Conservation (phyloP, 2,113 vertebrate species). For the Seriola rivoliana region DNA sequence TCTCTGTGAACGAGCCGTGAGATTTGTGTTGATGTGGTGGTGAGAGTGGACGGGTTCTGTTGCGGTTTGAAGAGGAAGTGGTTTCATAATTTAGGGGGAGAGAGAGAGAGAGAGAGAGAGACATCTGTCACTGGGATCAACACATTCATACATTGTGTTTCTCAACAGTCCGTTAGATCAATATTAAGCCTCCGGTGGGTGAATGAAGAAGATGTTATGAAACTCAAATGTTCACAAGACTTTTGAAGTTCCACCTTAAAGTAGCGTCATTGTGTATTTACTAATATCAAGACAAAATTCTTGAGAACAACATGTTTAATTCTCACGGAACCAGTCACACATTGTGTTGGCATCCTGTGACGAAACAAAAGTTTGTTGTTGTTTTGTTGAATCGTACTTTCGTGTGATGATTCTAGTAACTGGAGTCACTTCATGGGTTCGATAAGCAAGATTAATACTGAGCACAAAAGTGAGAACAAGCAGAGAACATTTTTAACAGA, state of each 20-base stretch:
- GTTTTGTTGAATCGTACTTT: too few species aligned
- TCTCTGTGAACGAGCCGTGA: not conserved
- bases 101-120: not conserved
- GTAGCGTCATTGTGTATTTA: too few species aligned
- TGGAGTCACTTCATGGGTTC: too few species aligned
- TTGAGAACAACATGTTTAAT: too few species aligned
- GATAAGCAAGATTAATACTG: not conserved
- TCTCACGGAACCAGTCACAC: too few species aligned
- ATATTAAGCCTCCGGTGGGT: not conserved
- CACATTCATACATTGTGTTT: not conserved
- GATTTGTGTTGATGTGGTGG: not conserved
- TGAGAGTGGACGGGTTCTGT: not conserved
- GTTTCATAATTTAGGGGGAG: not conserved
- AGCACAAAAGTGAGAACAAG: not conserved
- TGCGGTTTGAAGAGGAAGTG: slow-evolving; percentile 53
- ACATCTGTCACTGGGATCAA: not conserved
- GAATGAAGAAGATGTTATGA: not conserved
- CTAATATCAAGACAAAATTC: too few species aligned
- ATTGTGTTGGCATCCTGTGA: too few species aligned
- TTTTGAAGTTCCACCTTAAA: not conserved
- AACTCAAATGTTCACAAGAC: not conserved
- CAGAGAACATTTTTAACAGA: not conserved
- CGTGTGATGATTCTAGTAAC: too few species aligned
- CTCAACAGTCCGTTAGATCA: not conserved
- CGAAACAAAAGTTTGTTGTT: too few species aligned